Conservation (phyloP, 1,140 invertebrate species). For the Dreissena polymorpha region DNA sequence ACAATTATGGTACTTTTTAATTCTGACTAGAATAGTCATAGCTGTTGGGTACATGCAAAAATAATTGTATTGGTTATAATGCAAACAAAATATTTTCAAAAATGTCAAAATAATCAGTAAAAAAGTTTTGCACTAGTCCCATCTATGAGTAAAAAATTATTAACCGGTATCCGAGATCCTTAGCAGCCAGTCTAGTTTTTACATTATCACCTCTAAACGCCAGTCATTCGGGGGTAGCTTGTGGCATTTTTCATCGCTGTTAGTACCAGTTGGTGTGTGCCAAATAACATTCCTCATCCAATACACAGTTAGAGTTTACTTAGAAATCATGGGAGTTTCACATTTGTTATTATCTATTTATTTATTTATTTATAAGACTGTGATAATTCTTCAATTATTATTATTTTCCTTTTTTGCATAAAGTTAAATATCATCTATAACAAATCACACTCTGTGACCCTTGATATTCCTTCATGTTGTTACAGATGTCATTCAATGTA, state of each 20-base stretch:
- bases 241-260: slow-evolving; percentile 37
- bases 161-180: too few species aligned
- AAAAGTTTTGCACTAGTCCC: too few species aligned
- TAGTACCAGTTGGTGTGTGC: slow-evolving; percentile 54
- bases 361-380: slow-evolving; percentile 61
- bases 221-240: slow-evolving; percentile 22
- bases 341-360: slow-evolving; percentile 60
- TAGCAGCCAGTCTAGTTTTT: too few species aligned
- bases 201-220: too few species aligned
- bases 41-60: too few species aligned
- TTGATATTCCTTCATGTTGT: neutral
- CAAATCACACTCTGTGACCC: slow-evolving; percentile 33
- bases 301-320: slow-evolving; percentile 55
- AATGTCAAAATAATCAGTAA: too few species aligned
- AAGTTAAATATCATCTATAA: slow-evolving; percentile 48
- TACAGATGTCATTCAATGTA: slow-evolving; percentile 45
- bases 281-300: slow-evolving; percentile 59
- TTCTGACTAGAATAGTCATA: too few species aligned
- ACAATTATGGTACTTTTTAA: too few species aligned
- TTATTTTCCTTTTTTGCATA: slow-evolving; percentile 41
- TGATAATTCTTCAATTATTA: slow-evolving; percentile 43
- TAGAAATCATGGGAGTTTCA: slow-evolving; percentile 55
- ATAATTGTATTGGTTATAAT: too few species aligned
- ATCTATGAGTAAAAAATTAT: too few species aligned
- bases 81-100: too few species aligned